phyloP scores from a whole-genome alignment of 2,113 vertebrate genomes.

The Panthera tigris region DNA sequence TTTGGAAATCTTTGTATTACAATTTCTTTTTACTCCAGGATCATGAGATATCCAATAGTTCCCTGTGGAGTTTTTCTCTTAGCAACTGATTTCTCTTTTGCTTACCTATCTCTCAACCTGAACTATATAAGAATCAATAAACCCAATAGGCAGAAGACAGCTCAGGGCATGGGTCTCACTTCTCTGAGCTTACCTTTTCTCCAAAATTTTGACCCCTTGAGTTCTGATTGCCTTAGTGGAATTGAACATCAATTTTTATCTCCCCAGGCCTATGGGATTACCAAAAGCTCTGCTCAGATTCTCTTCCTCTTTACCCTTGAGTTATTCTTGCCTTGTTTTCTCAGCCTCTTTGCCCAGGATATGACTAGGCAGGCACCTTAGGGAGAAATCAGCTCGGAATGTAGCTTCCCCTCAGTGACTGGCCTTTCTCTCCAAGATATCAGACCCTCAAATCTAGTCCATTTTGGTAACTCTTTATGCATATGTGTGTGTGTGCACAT shows the following conservation, averaged over 20 bases:
- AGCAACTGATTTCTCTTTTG: neutral
- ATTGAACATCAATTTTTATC: too few relatives aligned
- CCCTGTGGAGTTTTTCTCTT: neutral
- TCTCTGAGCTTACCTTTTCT: neutral
- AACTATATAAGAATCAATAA: neutral
- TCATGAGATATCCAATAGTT: neutral
- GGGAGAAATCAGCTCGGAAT: too few relatives aligned
- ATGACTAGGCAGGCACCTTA: neutral
- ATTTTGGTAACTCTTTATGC: neutral
- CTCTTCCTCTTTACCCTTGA: neutral
- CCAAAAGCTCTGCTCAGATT: neutral
- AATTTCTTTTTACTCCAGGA: neutral
- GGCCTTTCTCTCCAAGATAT: neutral
- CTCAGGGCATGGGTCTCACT: neutral
- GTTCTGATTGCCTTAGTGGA: too few relatives aligned
- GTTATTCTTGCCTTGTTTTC: neutral
- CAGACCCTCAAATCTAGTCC: neutral
- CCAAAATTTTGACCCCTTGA: too few relatives aligned
- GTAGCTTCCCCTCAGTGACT: neutral
- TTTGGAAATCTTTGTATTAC: neutral
- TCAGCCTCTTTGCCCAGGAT: neutral
- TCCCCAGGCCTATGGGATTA: too few relatives aligned
- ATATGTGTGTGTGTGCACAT: too few relatives aligned
- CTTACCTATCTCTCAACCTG: neutral
- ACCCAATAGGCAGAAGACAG: neutral